Percentiles rank a stretch among this genome's conserved stretches.
phyloP scores from a whole-genome alignment of 35 echinoderm and acorn worm species.

The Diadema setosum region DNA sequence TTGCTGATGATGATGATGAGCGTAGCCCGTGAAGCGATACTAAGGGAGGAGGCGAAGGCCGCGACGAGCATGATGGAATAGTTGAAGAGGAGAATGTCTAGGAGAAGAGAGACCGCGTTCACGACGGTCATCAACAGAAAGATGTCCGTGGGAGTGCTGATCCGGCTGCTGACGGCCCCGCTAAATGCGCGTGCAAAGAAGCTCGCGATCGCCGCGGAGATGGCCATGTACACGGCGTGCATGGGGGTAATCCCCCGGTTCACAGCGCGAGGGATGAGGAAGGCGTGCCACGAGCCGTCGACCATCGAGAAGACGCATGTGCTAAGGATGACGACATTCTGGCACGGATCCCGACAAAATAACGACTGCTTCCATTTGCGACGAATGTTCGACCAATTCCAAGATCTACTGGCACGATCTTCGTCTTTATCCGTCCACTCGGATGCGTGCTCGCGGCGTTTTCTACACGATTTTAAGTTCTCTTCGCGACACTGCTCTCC shows the following conservation, averaged over 20 bases:
- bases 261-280: background rate
- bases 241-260: background rate
- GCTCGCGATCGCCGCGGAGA: background rate
- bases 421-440: background rate
- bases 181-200: background rate
- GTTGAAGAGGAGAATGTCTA: background rate
- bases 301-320: background rate
- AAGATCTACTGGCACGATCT: background rate
- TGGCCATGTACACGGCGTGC: background rate
- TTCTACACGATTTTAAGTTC: background rate
- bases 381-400: background rate
- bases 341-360: background rate
- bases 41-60: background rate
- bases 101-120: background rate
- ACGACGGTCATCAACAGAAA: background rate
- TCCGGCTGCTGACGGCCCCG: background rate
- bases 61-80: background rate
- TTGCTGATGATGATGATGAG: background rate
- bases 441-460: background rate
- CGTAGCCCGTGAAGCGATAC: background rate
- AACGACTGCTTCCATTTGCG: background rate
- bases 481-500: too few relatives aligned
- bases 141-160: background rate
- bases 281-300: background rate
- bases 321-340: background rate